Conservation (phyloP, 2,113 vertebrate genomes). For the Urocolius indicus region DNA sequence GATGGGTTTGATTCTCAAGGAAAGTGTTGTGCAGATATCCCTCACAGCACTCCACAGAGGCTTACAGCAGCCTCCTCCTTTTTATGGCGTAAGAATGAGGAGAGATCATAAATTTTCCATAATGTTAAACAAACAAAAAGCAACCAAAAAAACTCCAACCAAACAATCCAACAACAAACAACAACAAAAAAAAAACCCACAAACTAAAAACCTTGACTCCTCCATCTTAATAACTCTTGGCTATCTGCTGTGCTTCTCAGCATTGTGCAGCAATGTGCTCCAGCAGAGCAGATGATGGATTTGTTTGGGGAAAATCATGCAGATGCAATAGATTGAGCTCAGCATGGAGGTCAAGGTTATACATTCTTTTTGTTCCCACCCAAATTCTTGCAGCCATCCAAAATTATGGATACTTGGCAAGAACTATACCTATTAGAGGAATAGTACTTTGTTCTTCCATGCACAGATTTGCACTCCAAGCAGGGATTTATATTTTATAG, state of each 20-base stretch:
- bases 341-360: neutral
- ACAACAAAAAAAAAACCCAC: neutral
- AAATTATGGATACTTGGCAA: neutral
- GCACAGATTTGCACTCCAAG: neutral
- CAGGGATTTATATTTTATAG: neutral
- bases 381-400: neutral
- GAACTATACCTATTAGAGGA: neutral
- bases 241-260: neutral
- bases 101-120: neutral
- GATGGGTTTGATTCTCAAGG: neutral
- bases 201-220: neutral
- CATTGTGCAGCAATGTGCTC: neutral
- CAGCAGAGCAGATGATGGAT: conserved; percentile 4
- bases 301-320: neutral
- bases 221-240: neutral
- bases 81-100: neutral
- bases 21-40: neutral
- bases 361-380: neutral
- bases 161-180: neutral
- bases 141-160: fast-evolving
- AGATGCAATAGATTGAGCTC: neutral
- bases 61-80: neutral
- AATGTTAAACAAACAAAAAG: neutral
- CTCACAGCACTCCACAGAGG: neutral
- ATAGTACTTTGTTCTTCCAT: conserved; percentile 6